Percentiles rank a stretch among this genome's conserved stretches.
Evolutionary conservation across 2,797 vertebrate species (phyloP).

Genomic region (Sardinella longiceps): DNA sequence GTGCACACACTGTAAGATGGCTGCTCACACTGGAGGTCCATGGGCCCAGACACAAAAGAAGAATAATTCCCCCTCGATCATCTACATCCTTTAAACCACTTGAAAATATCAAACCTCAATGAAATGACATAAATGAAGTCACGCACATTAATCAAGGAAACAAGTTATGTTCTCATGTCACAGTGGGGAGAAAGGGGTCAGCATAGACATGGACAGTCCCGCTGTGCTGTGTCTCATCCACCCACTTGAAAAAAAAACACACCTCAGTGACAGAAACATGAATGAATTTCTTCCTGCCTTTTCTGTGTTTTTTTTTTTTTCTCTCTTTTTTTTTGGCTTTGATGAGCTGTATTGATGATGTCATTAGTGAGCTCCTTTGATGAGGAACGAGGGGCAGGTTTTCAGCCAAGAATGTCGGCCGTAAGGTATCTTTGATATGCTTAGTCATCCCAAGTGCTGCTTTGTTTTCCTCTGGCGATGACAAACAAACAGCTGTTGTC

Average conservation of each 20-base stretch:
- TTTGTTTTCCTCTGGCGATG: conserved; percentile 1
- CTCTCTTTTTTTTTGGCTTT: not conserved
- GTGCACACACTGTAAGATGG: no score
- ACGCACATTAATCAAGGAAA: not conserved
- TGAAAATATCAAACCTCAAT: not conserved
- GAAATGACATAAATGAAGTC: not conserved
- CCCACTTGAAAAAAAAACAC: not conserved
- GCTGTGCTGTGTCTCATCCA: not conserved
- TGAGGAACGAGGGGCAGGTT: not conserved
- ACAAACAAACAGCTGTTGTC: not conserved
- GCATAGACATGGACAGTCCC: not conserved
- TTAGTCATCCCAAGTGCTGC: conserved; percentile 11
- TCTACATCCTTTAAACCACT: not conserved
- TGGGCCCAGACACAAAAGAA: not conserved
- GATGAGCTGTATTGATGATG: not conserved
- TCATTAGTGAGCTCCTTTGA: not conserved
- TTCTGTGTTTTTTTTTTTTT: not conserved
- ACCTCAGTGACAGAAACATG: not conserved
- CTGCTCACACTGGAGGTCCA: not conserved
- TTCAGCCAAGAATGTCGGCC: not conserved
- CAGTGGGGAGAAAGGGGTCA: not conserved
- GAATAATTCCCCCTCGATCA: not conserved
- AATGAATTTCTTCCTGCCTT: not conserved
- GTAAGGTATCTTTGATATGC: not conserved
- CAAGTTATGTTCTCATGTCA: not conserved